phyloP scores from a whole-genome alignment of 2,797 vertebrate genomes.

The Hippopotamyrus pictus region DNA sequence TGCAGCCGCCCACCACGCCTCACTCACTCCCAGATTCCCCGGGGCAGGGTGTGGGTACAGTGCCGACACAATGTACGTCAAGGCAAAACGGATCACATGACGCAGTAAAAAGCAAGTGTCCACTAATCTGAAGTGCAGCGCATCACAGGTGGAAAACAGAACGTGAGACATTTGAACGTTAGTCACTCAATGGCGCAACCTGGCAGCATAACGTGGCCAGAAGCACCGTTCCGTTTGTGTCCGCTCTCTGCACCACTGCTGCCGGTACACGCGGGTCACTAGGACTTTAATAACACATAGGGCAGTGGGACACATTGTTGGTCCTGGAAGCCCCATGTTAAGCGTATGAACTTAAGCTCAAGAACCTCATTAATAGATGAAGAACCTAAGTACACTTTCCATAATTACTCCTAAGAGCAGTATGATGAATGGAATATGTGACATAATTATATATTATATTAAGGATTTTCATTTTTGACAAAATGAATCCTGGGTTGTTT shows the following conservation, averaged over 20 bases:
- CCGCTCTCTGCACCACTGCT: not conserved
- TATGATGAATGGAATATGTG: not conserved
- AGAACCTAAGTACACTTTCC: not conserved
- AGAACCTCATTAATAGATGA: not conserved
- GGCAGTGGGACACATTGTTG: not conserved
- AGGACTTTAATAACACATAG: not conserved
- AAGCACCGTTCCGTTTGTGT: not conserved
- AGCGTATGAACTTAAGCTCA: not conserved
- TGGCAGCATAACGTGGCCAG: not conserved
- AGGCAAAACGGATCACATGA: not conserved
- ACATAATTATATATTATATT: not conserved
- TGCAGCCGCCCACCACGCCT: not conserved
- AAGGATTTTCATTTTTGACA: not conserved
- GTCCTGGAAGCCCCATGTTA: not conserved
- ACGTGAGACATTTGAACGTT: not conserved
- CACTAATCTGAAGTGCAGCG: not conserved
- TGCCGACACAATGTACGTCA: not conserved
- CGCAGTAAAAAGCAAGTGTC: not conserved
- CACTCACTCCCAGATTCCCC: not conserved
- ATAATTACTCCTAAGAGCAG: not conserved
- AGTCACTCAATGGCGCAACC: not conserved
- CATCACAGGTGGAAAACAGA: not conserved
- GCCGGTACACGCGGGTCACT: not conserved
- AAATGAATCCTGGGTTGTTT: not conserved
- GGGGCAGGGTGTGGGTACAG: not conserved